Evolutionary conservation across 2,113 vertebrate genomes (phyloP).

Genomic region (Bolborhynchus lineola): DNA sequence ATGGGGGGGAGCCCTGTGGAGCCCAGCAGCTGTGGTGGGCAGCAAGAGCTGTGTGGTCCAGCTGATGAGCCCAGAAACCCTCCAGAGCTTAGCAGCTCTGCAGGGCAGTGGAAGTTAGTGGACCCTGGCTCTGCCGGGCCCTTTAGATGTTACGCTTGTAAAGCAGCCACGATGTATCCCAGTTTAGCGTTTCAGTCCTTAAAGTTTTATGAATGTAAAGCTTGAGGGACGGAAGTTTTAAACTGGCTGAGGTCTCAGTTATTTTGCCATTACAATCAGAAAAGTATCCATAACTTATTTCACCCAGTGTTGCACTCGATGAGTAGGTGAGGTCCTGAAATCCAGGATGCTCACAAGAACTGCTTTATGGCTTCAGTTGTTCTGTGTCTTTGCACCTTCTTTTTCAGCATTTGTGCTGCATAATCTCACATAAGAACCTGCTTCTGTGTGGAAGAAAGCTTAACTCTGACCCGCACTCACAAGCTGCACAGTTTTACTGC

Average conservation of each 20-base stretch:
- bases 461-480: background rate
- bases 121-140: background rate
- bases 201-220: background rate
- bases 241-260: background rate
- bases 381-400: background rate
- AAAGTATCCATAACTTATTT: background rate
- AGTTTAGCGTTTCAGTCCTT: background rate
- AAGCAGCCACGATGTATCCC: background rate
- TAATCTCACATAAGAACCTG: background rate
- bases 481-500: background rate
- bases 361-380: background rate
- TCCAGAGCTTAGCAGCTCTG: background rate
- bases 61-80: background rate
- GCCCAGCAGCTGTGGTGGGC: accelerated
- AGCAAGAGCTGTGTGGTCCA: background rate
- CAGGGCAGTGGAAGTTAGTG: background rate
- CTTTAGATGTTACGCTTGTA: background rate
- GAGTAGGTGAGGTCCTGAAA: background rate
- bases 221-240: background rate
- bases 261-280: background rate
- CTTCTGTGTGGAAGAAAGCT: background rate
- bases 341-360: background rate
- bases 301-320: accelerated
- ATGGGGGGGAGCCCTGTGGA: background rate
- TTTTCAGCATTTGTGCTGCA: background rate